Evolutionary conservation across 2,113 vertebrate species (phyloP).

Genomic region (Numenius arquata): DNA sequence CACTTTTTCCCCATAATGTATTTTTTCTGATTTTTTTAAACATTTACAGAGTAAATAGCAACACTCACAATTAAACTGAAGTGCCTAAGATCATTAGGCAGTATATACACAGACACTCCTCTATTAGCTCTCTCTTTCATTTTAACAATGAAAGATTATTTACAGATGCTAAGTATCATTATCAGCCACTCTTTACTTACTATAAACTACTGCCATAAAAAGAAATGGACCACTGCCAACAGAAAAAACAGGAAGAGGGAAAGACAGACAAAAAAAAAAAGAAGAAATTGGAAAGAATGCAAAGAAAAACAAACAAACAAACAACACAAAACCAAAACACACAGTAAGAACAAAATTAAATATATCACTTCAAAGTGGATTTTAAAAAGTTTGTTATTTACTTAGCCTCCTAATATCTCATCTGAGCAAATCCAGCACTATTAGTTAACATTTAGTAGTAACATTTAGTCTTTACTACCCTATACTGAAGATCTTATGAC

Average conservation of each 20-base stretch:
- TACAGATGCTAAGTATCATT: not conserved
- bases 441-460: not conserved
- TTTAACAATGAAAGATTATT: constrained; percentile 10
- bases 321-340: not conserved
- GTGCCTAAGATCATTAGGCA: not conserved
- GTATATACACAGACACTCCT: not conserved
- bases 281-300: not conserved
- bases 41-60: not conserved
- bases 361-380: not conserved
- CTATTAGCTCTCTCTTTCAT: not conserved
- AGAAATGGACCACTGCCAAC: not conserved
- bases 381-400: not conserved
- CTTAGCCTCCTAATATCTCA: not conserved
- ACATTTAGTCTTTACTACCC: not conserved
- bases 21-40: not conserved
- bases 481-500: not conserved
- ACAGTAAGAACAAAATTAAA: not conserved
- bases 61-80: not conserved
- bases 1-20: not conserved
- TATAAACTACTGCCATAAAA: not conserved
- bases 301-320: not conserved
- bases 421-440: not conserved
- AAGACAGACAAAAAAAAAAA: not conserved
- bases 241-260: not conserved
- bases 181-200: not conserved